Conservation (phyloP, 2,113 vertebrate genomes). For the Sebastes fasciatus region DNA sequence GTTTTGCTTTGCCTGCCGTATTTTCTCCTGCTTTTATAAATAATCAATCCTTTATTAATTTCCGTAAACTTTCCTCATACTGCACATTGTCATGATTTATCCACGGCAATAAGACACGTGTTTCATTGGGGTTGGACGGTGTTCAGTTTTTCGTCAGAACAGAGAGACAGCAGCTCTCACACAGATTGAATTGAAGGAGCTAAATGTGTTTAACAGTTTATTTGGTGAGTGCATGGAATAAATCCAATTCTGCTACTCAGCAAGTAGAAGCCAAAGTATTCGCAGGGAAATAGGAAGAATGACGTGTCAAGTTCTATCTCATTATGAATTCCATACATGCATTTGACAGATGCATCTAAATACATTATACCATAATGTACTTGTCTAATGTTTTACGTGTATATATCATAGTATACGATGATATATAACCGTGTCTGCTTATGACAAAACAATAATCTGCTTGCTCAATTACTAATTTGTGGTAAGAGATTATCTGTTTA, state of each 20-base stretch:
- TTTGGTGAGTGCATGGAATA: constrained; percentile 70
- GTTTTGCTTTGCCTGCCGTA: constrained; percentile 1
- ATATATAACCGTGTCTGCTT: not conserved
- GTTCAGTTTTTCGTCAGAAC: constrained; percentile 48
- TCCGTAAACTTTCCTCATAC: constrained; percentile 5
- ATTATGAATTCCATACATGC: not conserved
- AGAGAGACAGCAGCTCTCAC: constrained; percentile 67
- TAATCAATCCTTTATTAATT: not conserved
- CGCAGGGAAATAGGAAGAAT: constrained; percentile 46
- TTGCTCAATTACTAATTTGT: not conserved
- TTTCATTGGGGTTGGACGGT: constrained; percentile 67
- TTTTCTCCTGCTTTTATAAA: not conserved
- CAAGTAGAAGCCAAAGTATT: constrained; percentile 17
- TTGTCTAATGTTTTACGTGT: not conserved
- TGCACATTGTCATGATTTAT: constrained; percentile 42
- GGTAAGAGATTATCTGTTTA: not conserved
- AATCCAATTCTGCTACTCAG: constrained; percentile 64
- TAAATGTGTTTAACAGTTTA: constrained; percentile 74
- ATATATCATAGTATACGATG: no score
- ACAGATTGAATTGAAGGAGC: constrained; percentile 75
- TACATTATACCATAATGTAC: not conserved
- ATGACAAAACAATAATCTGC: not conserved
- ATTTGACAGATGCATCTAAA: constrained; percentile 13
- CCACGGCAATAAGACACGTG: constrained; percentile 57
- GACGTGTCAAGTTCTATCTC: constrained; percentile 8